phyloP scores from a whole-genome alignment of 2,797 vertebrate genomes.

The Crax fasciolata region DNA sequence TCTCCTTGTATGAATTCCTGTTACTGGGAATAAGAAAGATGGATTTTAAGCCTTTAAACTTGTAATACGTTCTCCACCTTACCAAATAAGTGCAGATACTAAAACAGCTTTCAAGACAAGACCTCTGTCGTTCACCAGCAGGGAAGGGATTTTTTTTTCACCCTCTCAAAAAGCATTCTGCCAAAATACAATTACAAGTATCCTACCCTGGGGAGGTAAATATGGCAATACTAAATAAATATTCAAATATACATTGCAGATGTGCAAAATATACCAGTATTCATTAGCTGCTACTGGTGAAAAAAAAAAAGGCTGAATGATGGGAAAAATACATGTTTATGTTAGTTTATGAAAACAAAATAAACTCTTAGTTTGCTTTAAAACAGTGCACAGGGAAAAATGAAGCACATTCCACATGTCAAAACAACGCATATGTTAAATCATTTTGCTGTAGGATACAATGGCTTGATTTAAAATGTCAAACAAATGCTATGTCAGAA shows the following conservation, averaged over 20 bases:
- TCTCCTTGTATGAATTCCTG: conserved; percentile 90
- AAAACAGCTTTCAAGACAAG: conserved; percentile 39
- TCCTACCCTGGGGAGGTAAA: not conserved
- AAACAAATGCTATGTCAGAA: conserved; percentile 47
- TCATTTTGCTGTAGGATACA: conserved; percentile 49
- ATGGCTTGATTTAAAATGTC: conserved; percentile 42
- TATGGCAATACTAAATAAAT: not conserved
- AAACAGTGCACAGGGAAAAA: conserved; percentile 38
- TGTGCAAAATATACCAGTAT: conserved; percentile 2
- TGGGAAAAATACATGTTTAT: not conserved
- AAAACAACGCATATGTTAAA: conserved; percentile 49
- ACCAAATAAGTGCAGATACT: conserved; percentile 13
- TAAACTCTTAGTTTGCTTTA: conserved; percentile 39
- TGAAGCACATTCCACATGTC: conserved; percentile 17
- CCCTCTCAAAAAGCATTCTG: not conserved
- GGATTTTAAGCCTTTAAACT: conserved; percentile 66
- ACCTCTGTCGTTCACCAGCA: conserved; percentile 32
- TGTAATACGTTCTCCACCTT: conserved; percentile 2
- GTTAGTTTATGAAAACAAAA: conserved; percentile 48
- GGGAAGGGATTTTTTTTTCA: not conserved
- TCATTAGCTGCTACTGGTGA: conserved; percentile 12
- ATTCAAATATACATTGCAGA: conserved; percentile 3
- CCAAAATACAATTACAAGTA: not conserved
- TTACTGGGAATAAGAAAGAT: conserved; percentile 82
- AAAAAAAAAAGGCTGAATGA: not conserved